Conservation (phyloP, 1,140 invertebrate genomes). For the Panagrolaimus sp. region DNA sequence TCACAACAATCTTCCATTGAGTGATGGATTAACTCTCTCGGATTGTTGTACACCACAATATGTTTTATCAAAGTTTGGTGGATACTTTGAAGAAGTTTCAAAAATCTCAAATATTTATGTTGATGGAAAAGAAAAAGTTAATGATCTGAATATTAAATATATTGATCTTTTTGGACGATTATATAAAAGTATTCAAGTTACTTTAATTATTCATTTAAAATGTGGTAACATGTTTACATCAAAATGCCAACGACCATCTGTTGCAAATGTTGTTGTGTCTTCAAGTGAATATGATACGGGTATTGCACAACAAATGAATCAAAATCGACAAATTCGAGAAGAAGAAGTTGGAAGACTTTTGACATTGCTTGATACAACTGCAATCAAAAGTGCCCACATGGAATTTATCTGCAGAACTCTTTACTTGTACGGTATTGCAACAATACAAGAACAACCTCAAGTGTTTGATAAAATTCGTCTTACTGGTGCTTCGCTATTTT, state of each 20-base stretch:
- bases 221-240: conserved; percentile 32
- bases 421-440: conserved; percentile 13
- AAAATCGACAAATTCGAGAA: conserved; percentile 40
- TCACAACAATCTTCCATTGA: conserved; percentile 27
- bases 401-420: conserved; percentile 34
- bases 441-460: background rate
- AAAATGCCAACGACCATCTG: conserved; percentile 27
- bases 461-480: conserved; percentile 20
- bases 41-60: conserved; percentile 18
- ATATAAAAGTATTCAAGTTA: conserved; percentile 21
- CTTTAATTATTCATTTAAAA: conserved; percentile 23
- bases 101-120: conserved; percentile 35
- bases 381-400: conserved; percentile 35
- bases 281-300: conserved; percentile 24
- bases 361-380: conserved; percentile 19
- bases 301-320: conserved; percentile 38
- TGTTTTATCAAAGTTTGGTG: conserved; percentile 23
- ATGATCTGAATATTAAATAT: conserved; percentile 30
- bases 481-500: conserved; percentile 30
- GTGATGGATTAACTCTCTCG: conserved; percentile 13
- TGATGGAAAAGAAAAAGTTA: conserved; percentile 30
- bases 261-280: conserved; percentile 21
- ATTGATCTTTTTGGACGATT: conserved; percentile 30
- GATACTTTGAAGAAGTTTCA: conserved; percentile 32
- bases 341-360: conserved; percentile 31